Base-by-base conservation (phyloP, 2,888 invertebrate species). In the Orthosia cruda region DNA sequence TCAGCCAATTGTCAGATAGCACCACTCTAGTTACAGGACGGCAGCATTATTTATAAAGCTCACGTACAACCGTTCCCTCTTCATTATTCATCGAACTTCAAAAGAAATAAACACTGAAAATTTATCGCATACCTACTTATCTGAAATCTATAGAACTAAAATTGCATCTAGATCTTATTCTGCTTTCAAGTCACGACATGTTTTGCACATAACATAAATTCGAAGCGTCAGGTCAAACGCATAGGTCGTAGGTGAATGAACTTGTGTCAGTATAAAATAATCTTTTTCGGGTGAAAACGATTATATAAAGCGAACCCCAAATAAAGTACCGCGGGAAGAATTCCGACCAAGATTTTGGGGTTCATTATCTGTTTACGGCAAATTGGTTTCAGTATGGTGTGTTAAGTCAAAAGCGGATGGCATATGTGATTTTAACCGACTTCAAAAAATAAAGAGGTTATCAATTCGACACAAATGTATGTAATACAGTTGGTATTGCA, bases 361-460 rank as follows among this genome's bases (percentile, higher is more conserved):
- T 89, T 91, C 92, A 91, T 91, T 91, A 92, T 90, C 91, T 89
- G 92, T 89, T 91, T 90, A 92, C 88, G 85, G 86, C 84, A 90
- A 90, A 91, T 89, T 87, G 87, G 73, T 87, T 89, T 68, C 13
- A 26, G 50, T 59, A 26, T 26, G 13, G 50, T 26, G 61, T 26
- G 1, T 63, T 26, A 75, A 75, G 68, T 68, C 55, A 62, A 0
- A 52, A 47, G 62, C 55, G 20, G 16, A 16, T 32, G 1, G 32
- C 13, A 23, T n/a, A 16, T 18, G 40, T 45, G 40, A 40, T 9
- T 9, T 40, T n/a, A n/a, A n/a, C n/a, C n/a, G n/a, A n/a, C n/a
- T n/a, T n/a, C n/a, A n/a, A n/a, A n/a, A n/a, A n/a, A n/a, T n/a
- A n/a, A n/a, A n/a, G n/a, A n/a, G n/a, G n/a, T n/a, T n/a, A n/a